Evolutionary conservation across 1,140 invertebrate species (phyloP), one percentile per base, ranked within the genome.

Genomic region (Pteromalus puparum): DNA sequence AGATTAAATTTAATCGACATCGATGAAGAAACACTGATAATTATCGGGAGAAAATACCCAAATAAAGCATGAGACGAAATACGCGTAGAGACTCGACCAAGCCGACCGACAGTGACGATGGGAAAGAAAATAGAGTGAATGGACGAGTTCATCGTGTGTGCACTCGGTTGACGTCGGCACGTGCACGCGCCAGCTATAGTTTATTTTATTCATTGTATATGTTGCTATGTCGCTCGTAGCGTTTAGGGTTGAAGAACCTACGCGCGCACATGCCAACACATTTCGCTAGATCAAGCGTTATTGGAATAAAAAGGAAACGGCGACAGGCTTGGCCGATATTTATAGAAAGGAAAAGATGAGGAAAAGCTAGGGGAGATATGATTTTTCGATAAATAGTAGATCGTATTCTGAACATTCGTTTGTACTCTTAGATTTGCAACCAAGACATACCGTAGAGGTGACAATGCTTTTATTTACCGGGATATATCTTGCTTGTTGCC

Each of bases 321-420:
- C 61, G 10, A 38, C 10, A 78, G 30, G 53, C 18, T 61, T 61
- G 53, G 18, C 18, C 53, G 18, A 61, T 61, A 61, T 61, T 61
- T 61, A 4, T 61, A 78, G 10, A 65, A 30, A 80, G 6, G 46
- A 67, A 67, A 15, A 42, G 18, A 24, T 12, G 38, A 34, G 34
- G 24, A 67, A 12, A 34, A 26, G 12, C 3, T 38, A 46, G 26
- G 12, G 21, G 10, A n/a, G 15, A 74, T 28, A 53, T 78, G 26
- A 74, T 84, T 84, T 84, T 84, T 84, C 5, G 26, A 72, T 79
- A 78, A 79, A 65, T n/a, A 73, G 70, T 53, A 70, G 24, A 70
- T 70, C 28, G 68, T 5, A 61, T 61, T 61, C 5, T 21, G 2
- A n/a, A 21, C 18, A 21, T 61, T 61, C 53, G 53, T 67, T 21